phyloP scores from a whole-genome alignment of 2,113 vertebrate genomes.

The Upupa epops region DNA sequence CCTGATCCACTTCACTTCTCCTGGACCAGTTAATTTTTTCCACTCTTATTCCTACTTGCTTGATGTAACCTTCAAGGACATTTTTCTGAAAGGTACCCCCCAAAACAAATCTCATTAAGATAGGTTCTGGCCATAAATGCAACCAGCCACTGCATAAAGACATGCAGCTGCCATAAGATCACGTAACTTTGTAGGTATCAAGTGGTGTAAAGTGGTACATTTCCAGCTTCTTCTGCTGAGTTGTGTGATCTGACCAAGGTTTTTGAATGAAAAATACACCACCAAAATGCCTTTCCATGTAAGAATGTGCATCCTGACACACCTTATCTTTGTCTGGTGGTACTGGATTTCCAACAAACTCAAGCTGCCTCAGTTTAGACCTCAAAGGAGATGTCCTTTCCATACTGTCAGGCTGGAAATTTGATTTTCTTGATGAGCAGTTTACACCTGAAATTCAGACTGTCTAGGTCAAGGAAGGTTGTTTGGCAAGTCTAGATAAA shows the following conservation, averaged over 20 bases:
- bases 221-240: not conserved
- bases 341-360: not conserved
- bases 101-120: not conserved
- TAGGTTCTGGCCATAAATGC: not conserved
- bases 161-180: not conserved
- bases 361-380: not conserved
- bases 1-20: not conserved
- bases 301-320: not conserved
- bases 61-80: not conserved
- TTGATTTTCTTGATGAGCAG: not conserved
- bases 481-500: not conserved
- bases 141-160: not conserved
- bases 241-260: not conserved
- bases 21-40: not conserved
- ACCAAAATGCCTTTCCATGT: not conserved
- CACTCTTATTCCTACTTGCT: not conserved
- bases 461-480: not conserved
- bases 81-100: not conserved
- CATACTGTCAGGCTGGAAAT: not conserved
- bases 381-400: not conserved
- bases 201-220: not conserved
- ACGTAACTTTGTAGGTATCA: not conserved
- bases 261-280: not conserved
- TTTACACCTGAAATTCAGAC: not conserved
- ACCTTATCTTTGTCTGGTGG: not conserved